A percentile compares a stretch with the other conserved stretches of the same genome.
phyloP scores from a whole-genome alignment of 2,888 invertebrate species.

The Elegia similella region DNA sequence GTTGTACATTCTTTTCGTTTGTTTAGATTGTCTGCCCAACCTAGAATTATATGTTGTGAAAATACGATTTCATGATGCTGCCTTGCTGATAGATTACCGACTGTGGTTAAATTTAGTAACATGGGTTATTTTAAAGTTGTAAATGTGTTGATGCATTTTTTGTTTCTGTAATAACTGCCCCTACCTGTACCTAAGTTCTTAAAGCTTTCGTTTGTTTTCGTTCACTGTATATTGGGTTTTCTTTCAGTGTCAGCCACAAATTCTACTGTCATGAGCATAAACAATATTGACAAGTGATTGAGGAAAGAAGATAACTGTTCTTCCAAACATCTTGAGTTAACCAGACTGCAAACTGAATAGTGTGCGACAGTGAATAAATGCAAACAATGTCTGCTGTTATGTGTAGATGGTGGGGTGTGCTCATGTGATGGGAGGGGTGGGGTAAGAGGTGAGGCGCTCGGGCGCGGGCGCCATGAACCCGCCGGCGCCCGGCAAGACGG shows the following conservation, averaged over 20 bases:
- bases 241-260: conserved; percentile 22
- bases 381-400: conserved; percentile 49
- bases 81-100: not conserved
- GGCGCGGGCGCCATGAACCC: conserved; percentile 84
- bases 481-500: conserved; percentile 83
- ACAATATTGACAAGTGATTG: conserved; percentile 19
- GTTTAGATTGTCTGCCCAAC: conserved; percentile 17
- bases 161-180: not conserved
- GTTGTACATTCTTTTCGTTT: conserved; percentile 39
- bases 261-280: conserved; percentile 18
- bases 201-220: not conserved
- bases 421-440: conserved; percentile 77
- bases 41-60: conserved; percentile 10
- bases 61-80: not conserved
- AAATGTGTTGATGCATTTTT: not conserved
- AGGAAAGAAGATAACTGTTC: conserved; percentile 13
- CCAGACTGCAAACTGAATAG: conserved; percentile 20
- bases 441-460: conserved; percentile 79
- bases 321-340: conserved; percentile 6
- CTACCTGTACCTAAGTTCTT: not conserved
- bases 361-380: conserved; percentile 44
- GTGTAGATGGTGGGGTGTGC: conserved; percentile 53
- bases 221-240: conserved; percentile 9
- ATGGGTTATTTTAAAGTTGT: not conserved
- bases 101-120: not conserved